These are phyloP conservation scores for Chesias legatella DNA, from an alignment of 2,888 invertebrate genomes.

Conservation along the genomic window DNA sequence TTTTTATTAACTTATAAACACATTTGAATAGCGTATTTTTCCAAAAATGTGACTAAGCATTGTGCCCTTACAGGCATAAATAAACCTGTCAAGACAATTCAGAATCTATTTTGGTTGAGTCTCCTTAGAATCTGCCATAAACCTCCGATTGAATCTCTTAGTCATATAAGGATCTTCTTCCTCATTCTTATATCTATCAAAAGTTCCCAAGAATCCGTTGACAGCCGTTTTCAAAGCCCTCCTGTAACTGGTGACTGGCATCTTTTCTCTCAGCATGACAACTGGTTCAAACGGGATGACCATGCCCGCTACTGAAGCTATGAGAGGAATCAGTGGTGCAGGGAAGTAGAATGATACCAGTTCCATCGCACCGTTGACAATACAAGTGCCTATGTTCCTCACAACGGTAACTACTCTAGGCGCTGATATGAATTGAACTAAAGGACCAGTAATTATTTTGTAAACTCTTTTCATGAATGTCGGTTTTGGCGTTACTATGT, in stretches of 20 bases:
- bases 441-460: constrained; percentile 36
- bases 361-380: constrained; percentile 69
- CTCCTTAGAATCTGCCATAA: constrained; percentile 35
- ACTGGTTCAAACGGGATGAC: constrained; percentile 70
- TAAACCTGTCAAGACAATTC: no score
- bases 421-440: constrained; percentile 37
- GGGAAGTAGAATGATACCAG: constrained; percentile 59
- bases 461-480: constrained; percentile 35
- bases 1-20: no score
- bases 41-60: no score
- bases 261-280: constrained; percentile 54
- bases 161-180: constrained; percentile 67
- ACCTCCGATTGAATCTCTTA: constrained; percentile 59
- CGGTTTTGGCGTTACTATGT: constrained; percentile 1
- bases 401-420: constrained; percentile 57
- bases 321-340: constrained; percentile 61
- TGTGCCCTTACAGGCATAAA: no score
- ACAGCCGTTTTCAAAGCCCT: constrained; percentile 62
- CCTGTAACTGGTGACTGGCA: constrained; percentile 67
- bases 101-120: no score
- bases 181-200: constrained; percentile 54
- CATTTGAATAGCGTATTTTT: no score
- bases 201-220: constrained; percentile 56
- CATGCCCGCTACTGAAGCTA: constrained; percentile 65
- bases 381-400: constrained; percentile 60